Evolutionary conservation across 92 coral and sea anemone genomes (phyloP).

Genomic region (Diadumene lineata): DNA sequence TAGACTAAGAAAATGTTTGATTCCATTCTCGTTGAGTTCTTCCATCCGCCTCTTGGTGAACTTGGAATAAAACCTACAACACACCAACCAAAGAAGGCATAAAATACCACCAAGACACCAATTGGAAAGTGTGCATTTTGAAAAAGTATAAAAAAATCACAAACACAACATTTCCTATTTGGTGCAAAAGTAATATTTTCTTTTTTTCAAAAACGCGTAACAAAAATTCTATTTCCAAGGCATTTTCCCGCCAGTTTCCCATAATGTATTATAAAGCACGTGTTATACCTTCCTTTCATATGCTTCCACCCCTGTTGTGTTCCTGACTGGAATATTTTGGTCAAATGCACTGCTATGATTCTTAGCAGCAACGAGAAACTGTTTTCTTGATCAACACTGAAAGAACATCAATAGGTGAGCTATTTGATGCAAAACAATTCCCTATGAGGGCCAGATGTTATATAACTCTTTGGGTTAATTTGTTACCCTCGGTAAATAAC

Average conservation of each 20-base stretch:
- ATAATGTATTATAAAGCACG: conserved; percentile 5
- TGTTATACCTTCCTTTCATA: conserved; percentile 89
- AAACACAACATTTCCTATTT: no score
- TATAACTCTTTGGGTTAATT: no score
- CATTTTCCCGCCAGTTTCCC: neutral
- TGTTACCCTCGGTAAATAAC: no score
- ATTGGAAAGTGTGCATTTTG: no score
- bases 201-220: no score
- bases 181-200: no score
- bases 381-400: conserved; percentile 74
- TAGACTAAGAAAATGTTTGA: conserved; percentile 75
- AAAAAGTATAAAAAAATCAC: no score
- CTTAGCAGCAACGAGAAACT: conserved; percentile 78
- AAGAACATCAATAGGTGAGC: neutral
- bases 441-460: no score
- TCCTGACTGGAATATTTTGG: conserved; percentile 62
- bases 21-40: conserved; percentile 84
- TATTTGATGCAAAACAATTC: no score
- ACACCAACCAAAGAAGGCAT: neutral
- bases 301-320: conserved; percentile 92
- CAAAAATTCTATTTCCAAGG: no score
- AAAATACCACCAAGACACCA: no score
- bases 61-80: conserved; percentile 88
- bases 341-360: conserved; percentile 79
- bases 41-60: conserved; percentile 97